phyloP scores from a whole-genome alignment of 2,888 invertebrate species.

The Chloromyia formosa region DNA sequence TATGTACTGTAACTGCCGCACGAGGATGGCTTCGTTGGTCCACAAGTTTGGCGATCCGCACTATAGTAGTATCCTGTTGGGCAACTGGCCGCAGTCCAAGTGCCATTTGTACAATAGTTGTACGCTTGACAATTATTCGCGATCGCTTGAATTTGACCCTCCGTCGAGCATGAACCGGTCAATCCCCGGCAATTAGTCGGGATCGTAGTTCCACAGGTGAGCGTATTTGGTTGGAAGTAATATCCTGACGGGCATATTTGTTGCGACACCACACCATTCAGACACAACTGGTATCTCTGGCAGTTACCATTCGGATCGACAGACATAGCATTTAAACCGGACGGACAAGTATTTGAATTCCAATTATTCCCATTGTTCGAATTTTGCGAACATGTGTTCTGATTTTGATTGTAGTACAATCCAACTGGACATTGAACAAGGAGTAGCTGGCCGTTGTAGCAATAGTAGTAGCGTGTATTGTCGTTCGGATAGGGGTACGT shows the following conservation, averaged over 20 bases:
- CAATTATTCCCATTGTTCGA: too few relatives aligned
- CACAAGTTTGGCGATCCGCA: neutral
- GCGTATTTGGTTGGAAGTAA: neutral
- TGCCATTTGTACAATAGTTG: neutral
- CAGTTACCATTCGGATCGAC: slow-evolving; percentile 1
- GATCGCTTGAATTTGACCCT: neutral
- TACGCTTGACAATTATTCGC: slow-evolving; percentile 11
- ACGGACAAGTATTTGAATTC: neutral
- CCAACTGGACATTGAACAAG: neutral
- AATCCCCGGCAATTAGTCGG: neutral
- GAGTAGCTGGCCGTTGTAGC: neutral
- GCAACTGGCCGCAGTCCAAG: neutral
- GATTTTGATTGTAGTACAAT: neutral
- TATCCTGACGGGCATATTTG: slow-evolving; percentile 20
- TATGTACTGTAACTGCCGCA: too few relatives aligned
- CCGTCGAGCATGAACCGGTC: neutral
- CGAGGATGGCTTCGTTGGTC: neutral
- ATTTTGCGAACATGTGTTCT: neutral
- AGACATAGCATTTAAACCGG: neutral
- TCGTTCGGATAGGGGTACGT: slow-evolving; percentile 1
- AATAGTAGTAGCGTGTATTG: slow-evolving; percentile 11
- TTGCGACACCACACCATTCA: neutral
- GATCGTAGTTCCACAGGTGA: neutral
- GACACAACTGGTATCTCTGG: slow-evolving; percentile 2
- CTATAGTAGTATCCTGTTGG: slow-evolving; percentile 17